A percentile compares a stretch with the other conserved stretches of the same genome.
phyloP scores from a whole-genome alignment of 2,113 vertebrate species.

The Aramus guarauna region DNA sequence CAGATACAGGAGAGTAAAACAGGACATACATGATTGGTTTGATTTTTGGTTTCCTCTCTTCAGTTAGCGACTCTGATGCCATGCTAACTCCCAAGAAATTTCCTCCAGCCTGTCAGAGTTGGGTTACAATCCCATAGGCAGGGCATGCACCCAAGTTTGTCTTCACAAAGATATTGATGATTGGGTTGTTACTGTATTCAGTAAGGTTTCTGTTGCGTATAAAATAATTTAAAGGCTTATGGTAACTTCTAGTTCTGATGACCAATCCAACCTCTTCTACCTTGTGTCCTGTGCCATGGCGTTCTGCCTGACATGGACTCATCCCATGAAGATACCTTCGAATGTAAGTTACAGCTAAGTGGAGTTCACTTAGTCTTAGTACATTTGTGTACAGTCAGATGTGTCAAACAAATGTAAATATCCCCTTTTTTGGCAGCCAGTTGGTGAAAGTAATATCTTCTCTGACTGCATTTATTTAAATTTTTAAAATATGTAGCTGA shows the following conservation, averaged over 20 bases:
- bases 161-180: not conserved
- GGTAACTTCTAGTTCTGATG: not conserved
- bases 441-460: not conserved
- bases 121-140: not conserved
- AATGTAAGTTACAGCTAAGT: not conserved
- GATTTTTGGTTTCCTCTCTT: not conserved
- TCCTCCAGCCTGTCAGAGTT: not conserved
- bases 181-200: not conserved
- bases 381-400: not conserved
- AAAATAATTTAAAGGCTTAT: not conserved
- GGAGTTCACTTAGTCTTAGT: not conserved
- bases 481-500: not conserved
- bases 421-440: not conserved
- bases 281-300: not conserved
- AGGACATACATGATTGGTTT: not conserved
- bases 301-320: not conserved
- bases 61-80: not conserved
- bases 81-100: not conserved
- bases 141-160: not conserved
- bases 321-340: not conserved
- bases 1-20: not conserved
- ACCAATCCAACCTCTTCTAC: not conserved
- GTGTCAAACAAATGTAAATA: not conserved
- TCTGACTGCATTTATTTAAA: not conserved
- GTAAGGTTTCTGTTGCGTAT: not conserved